Evolutionary conservation across 1,140 invertebrate species (phyloP).

Genomic region (Nebria ingens): DNA sequence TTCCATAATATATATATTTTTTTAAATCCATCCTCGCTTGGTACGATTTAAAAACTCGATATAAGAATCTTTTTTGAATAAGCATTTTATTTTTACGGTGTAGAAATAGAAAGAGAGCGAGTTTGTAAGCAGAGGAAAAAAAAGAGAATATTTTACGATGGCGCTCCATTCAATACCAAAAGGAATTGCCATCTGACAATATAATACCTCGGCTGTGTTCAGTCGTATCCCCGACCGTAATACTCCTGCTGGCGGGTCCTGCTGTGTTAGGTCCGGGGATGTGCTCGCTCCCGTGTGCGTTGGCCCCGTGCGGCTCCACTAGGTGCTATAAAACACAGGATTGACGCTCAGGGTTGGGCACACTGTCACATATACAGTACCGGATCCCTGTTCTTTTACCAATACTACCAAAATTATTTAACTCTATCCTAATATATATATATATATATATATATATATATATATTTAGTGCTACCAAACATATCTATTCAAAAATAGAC

Average conservation of each 20-base stretch:
- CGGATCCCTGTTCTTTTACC: not conserved
- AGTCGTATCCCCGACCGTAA: not conserved
- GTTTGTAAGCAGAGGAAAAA: not conserved
- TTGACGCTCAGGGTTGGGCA: not conserved
- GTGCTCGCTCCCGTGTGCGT: no score
- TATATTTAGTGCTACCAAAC: no score
- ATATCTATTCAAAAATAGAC: no score
- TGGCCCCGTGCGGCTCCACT: not conserved
- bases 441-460: no score
- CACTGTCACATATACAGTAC: not conserved
- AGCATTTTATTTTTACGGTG: slow-evolving; percentile 1
- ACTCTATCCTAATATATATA: no score
- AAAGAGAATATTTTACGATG: slow-evolving; percentile 4
- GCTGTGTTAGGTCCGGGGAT: no score
- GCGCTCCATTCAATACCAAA: slow-evolving; percentile 1
- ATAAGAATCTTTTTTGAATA: no score
- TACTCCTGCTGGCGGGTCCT: no score
- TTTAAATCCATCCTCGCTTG: not conserved
- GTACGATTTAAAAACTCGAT: no score
- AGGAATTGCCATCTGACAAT: slow-evolving; percentile 6
- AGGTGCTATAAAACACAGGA: slow-evolving; percentile 3
- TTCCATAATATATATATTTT: no score
- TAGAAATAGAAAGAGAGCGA: no score
- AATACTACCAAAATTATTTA: not conserved
- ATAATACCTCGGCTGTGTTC: not conserved